Base-by-base conservation (phyloP, 2,113 vertebrate species). In the Mastomys coucha region DNA sequence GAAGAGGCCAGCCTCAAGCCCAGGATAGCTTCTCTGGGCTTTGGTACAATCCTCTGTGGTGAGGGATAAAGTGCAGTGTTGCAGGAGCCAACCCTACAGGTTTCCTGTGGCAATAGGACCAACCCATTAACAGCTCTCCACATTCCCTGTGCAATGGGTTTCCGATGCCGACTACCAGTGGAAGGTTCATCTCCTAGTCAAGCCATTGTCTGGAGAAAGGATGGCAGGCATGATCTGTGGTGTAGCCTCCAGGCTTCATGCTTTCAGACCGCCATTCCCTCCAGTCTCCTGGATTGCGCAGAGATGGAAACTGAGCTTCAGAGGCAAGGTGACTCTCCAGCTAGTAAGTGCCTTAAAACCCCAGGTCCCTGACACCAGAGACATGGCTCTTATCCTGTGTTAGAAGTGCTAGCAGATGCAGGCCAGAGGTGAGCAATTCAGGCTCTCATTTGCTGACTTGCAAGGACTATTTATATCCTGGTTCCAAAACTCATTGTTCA, bases 401-500 rank as follows among this genome's bases (percentile, higher is more conserved):
- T 69, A 39, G 69, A 89, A 95, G 69, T 75, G 36, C 75, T 77
- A 78, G 89, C 96, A 26, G n/a, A 56, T 31, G 53, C 63, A 77
- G 76, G 87, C 69, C 13, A 22, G 63, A 69, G 67, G 36, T 76
- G 86, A 82, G 82, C 80, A n/a, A 70, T 82, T 95, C 63, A 4
- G 72, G 67, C 85, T 69, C 91, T 96, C 88, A 45, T 88, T 85
- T 96, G 96, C 97, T 97, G 94, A 96, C 84, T 92, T 87, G 95
- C 95, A 97, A 90, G 96, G 95, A 65, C 95, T 97, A 88, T 94
- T 97, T 96, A 95, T 84, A 95, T 93, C 85, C 96, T 78, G 73
- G 89, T 89, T 86, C 49, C 72, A 95, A 97, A 95, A 78, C 82
- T 81, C 96, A 95, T 82, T 91, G 97, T 95, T 96, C 51, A 1